Evolutionary conservation across 1,140 invertebrate species (phyloP).

Genomic region (Idris sp.): DNA sequence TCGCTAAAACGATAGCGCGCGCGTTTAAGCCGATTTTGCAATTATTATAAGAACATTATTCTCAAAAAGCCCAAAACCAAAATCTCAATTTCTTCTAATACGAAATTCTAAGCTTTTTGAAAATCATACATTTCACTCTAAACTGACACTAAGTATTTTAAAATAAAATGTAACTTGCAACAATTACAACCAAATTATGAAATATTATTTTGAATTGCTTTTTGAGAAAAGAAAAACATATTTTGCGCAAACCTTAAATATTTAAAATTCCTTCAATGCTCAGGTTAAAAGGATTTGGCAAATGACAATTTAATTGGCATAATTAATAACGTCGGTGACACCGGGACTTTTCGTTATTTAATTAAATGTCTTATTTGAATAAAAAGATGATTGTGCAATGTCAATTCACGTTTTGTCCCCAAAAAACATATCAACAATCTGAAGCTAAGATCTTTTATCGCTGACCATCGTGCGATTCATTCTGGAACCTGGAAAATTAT

Average conservation of each 20-base stretch:
- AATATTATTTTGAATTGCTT: no score
- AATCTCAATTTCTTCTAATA: no score
- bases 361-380: slow-evolving; percentile 36
- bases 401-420: slow-evolving; percentile 17
- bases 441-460: slow-evolving; percentile 55
- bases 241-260: no score
- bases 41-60: no score
- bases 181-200: no score
- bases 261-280: no score
- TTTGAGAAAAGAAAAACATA: no score
- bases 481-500: slow-evolving; percentile 56
- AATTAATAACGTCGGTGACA: slow-evolving; percentile 35
- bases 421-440: slow-evolving; percentile 31
- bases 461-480: slow-evolving; percentile 30
- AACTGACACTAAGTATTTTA: no score
- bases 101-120: no score
- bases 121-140: no score
- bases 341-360: slow-evolving; percentile 12
- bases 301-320: slow-evolving; percentile 23
- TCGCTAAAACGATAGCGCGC: slow-evolving; percentile 42
- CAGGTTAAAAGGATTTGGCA: slow-evolving; percentile 9
- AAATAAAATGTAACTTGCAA: no score
- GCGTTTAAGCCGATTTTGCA: slow-evolving; percentile 24
- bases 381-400: slow-evolving; percentile 16
- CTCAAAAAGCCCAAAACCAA: no score